Evolutionary conservation across 2,797 vertebrate genomes (phyloP), one percentile per base, ranked within the genome.

Genomic region (Pagetopsis macropterus): DNA sequence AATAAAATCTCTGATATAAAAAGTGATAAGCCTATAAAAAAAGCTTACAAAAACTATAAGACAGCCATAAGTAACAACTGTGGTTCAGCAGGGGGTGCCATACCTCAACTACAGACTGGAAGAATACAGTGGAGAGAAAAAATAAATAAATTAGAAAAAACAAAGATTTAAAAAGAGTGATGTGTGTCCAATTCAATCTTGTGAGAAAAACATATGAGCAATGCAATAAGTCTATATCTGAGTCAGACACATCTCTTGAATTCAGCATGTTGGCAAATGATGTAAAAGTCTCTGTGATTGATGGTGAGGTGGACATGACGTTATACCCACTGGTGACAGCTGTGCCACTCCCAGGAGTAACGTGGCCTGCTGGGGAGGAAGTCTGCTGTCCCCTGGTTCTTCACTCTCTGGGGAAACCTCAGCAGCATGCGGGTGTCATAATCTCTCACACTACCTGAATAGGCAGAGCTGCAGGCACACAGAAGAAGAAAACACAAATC

Each of bases 291-390:
- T 31, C 48, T 46, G 1, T 48, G 16, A 46, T 27, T 57, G 67
- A 59, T 33, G 72, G 21, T 68, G 70, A 80, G 62, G 79, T 76
- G 75, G 75, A 72, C 27, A 62, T 63, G 76, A 73, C 68, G 55
- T 78, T 54, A 61, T 74, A 97, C 98, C 97, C 93, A 99, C 98
- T 98, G 97, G 85, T 99, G 98, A 94, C 98, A 99, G 84, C 98
- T 99, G 95, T 99, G 98, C 98, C 98, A 99, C 87, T 99, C 98
- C 98, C 98, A 99, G 64, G 97, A 95, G 84, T 99, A 99, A 80
- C 98, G 96, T 21, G 98, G 98, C 83, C 97, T 94, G 91, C 93
- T 99, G 78, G 98, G 98, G 70, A 98, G 94, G 83, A 99, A 99
- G 89, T 99, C 98, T 0, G 98, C 97, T 0, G 98, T 99, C 37